A percentile compares a stretch with the other conserved stretches of the same genome.
Evolutionary conservation across 2,113 vertebrate genomes (phyloP).

Genomic region (Megaleporinus macrocephalus): DNA sequence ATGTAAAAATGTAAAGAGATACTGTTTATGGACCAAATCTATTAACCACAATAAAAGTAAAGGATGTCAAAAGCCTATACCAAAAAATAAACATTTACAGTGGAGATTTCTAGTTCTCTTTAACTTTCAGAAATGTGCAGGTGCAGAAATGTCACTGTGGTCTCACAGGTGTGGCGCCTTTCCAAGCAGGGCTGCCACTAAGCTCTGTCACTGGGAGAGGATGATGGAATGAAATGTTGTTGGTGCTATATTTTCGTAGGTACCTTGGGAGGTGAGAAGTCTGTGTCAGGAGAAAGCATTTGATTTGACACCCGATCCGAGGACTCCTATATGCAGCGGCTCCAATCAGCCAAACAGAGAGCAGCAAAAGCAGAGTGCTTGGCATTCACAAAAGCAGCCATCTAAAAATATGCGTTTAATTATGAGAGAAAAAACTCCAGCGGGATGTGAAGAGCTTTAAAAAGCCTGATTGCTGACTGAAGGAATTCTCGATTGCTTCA

Average conservation of each 20-base stretch:
- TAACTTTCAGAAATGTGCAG: constrained; percentile 38
- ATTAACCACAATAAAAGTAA: too few species aligned
- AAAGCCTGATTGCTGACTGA: constrained; percentile 63
- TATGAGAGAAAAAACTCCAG: constrained; percentile 66
- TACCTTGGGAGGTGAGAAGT: constrained; percentile 69
- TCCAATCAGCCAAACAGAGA: constrained; percentile 67
- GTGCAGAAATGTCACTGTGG: constrained; percentile 54
- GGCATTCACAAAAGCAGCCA: constrained; percentile 60
- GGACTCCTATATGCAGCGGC: constrained; percentile 70
- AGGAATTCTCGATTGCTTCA: constrained; percentile 57
- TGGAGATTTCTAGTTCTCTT: not conserved
- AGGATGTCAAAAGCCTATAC: too few species aligned
- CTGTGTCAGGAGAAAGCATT: constrained; percentile 72
- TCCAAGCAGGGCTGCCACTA: constrained; percentile 59
- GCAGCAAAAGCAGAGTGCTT: constrained; percentile 62
- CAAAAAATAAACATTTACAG: not conserved
- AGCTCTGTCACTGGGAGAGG: constrained; percentile 62
- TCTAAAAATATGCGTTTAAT: constrained; percentile 72
- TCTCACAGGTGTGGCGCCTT: constrained; percentile 62
- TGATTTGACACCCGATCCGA: constrained; percentile 67
- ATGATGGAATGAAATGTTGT: constrained; percentile 57
- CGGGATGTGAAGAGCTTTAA: constrained; percentile 65
- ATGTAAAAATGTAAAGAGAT: too few species aligned
- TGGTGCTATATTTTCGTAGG: constrained; percentile 74
- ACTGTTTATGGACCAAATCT: too few species aligned